phyloP scores from a whole-genome alignment of 2,113 vertebrate genomes.

The Cyprinodon tularosa region DNA sequence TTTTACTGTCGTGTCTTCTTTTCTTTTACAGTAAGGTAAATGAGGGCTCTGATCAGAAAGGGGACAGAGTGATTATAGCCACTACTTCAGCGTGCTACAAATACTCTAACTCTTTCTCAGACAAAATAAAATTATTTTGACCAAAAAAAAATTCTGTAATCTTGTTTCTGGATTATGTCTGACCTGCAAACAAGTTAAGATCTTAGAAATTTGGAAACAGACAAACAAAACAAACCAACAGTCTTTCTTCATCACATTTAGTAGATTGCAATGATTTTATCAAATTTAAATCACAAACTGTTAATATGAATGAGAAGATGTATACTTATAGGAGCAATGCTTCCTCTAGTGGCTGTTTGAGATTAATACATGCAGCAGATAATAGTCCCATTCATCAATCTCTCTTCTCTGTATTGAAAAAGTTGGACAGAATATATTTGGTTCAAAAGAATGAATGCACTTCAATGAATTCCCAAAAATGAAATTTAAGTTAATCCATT shows the following conservation, averaged over 20 bases:
- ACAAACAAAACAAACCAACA: not conserved
- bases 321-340: slow-evolving; percentile 39
- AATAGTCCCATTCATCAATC: not conserved
- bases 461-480: not conserved
- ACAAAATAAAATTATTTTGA: slow-evolving; percentile 19
- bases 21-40: slow-evolving; percentile 62
- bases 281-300: slow-evolving; percentile 1
- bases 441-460: not conserved
- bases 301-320: not conserved
- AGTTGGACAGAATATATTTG: not conserved
- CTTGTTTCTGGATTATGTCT: not conserved
- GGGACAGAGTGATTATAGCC: slow-evolving; percentile 21
- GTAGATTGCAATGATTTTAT: not conserved
- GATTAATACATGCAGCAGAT: slow-evolving; percentile 41
- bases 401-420: not conserved
- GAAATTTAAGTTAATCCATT: not conserved
- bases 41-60: slow-evolving; percentile 39
- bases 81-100: slow-evolving; percentile 9
- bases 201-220: not conserved
- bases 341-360: slow-evolving; percentile 62
- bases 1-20: slow-evolving; percentile 18
- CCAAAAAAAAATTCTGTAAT: slow-evolving; percentile 25
- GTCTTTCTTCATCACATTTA: not conserved
- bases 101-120: slow-evolving; percentile 13
- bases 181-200: not conserved